Conservation (phyloP, 1,140 invertebrate species). For the Nixonia krombeini region DNA sequence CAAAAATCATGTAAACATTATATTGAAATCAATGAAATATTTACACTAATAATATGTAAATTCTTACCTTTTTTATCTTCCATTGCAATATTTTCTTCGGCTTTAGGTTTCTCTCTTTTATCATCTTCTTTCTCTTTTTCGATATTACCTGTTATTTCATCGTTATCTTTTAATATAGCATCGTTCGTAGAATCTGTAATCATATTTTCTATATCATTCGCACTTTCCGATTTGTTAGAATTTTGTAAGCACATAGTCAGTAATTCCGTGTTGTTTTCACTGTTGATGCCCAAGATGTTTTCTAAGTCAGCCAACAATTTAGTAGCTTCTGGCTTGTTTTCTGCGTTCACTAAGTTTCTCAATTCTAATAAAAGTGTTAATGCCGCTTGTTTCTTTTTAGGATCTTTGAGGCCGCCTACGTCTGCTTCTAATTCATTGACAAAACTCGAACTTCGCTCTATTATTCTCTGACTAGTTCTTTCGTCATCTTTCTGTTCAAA, state of each 20-base stretch:
- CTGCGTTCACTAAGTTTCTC: constrained; percentile 56
- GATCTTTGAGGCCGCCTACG: constrained; percentile 33
- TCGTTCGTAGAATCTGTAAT: neutral
- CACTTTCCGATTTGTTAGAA: constrained; percentile 34
- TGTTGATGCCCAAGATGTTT: constrained; percentile 57
- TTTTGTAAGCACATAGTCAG: constrained; percentile 49
- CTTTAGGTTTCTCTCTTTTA: too few species aligned
- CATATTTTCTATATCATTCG: constrained; percentile 7
- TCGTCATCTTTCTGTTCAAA: too few species aligned
- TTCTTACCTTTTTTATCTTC: too few species aligned
- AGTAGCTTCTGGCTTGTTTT: constrained; percentile 54
- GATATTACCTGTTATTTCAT: too few species aligned
- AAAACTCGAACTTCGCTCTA: neutral
- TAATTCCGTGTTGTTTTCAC: constrained; percentile 56
- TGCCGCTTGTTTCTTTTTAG: constrained; percentile 50
- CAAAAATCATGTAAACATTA: too few species aligned
- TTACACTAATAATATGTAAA: too few species aligned
- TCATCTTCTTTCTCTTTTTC: too few species aligned
- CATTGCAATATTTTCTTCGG: too few species aligned
- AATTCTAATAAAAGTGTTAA: constrained; percentile 55
- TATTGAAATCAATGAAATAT: neutral
- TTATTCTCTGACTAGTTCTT: constrained; percentile 3
- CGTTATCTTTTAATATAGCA: neutral
- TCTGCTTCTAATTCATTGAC: constrained; percentile 52
- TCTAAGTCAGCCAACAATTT: constrained; percentile 62